Conservation (phyloP, 2,113 vertebrate species). For the Corythaixoides concolor region DNA sequence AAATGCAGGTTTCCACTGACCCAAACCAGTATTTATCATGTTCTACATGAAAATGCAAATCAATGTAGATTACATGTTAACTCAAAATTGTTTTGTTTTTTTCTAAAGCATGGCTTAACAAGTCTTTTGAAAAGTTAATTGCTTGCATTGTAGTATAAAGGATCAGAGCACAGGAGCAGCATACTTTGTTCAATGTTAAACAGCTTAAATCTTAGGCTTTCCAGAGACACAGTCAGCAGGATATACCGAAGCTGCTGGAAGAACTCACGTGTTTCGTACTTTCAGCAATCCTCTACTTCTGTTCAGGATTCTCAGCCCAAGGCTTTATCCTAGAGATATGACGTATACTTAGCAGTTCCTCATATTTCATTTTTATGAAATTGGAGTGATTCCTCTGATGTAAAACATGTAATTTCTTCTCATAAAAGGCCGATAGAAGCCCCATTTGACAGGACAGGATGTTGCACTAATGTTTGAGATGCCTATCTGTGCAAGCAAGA, state of each 20-base stretch:
- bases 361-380: conserved; percentile 48
- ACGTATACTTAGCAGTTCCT: not conserved
- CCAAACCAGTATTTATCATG: not conserved
- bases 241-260: not conserved
- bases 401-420: conserved; percentile 39
- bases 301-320: not conserved
- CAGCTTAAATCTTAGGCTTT: not conserved
- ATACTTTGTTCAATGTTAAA: not conserved
- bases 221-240: not conserved
- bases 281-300: not conserved
- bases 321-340: not conserved
- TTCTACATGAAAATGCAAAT: not conserved
- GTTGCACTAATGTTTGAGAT: conserved; percentile 36
- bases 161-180: not conserved
- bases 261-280: not conserved
- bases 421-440: conserved; percentile 5
- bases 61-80: not conserved
- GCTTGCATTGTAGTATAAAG: not conserved
- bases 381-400: not conserved
- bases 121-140: not conserved
- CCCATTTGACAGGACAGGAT: conserved; percentile 40
- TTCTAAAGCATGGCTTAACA: not conserved
- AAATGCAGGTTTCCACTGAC: not conserved
- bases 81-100: not conserved
- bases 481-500: not conserved